Evolutionary conservation across 2,113 vertebrate genomes (phyloP).

Genomic region (Malurus alboscapulatus): DNA sequence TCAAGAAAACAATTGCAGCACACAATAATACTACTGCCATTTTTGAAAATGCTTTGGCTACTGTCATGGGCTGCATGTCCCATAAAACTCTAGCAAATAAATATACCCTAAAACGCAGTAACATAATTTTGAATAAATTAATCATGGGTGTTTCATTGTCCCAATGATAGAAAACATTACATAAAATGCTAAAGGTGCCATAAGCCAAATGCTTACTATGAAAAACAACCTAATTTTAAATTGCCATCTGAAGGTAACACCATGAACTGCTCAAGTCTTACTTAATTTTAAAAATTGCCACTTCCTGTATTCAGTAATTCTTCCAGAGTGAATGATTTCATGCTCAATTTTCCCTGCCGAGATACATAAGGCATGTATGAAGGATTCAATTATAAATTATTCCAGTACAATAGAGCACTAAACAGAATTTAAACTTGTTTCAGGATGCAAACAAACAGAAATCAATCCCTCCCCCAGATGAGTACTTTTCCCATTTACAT

Average conservation of each 20-base stretch:
- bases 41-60: background rate
- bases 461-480: background rate
- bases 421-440: background rate
- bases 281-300: background rate
- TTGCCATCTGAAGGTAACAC: background rate
- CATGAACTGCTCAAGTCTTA: background rate
- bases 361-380: background rate
- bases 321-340: background rate
- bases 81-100: background rate
- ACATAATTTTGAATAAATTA: background rate
- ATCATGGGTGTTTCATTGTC: background rate
- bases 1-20: background rate
- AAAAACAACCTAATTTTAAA: background rate
- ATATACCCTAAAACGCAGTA: background rate
- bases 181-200: background rate
- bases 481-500: background rate
- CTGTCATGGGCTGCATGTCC: background rate
- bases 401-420: background rate
- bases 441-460: background rate
- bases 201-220: background rate
- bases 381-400: conserved; percentile 24
- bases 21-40: background rate
- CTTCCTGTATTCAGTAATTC: conserved; percentile 15
- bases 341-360: conserved; percentile 29
- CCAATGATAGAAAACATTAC: background rate